Conservation (phyloP, 2,797 vertebrate species). For the Myripristis jacobus region DNA sequence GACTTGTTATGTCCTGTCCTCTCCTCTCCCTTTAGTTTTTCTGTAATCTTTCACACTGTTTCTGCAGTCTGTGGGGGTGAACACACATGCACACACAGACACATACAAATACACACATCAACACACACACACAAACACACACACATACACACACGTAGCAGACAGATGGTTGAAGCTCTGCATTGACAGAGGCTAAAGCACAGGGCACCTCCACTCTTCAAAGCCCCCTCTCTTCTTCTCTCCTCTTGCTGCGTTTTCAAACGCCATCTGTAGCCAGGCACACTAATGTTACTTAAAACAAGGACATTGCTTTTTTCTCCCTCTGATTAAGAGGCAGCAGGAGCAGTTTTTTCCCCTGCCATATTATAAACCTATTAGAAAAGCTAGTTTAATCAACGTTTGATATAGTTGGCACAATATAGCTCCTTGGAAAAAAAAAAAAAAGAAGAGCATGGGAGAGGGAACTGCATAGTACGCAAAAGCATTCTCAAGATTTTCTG, state of each 20-base stretch:
- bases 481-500: constrained; percentile 58
- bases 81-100: constrained; percentile 34
- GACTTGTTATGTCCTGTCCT: constrained; percentile 45
- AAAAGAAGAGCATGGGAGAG: constrained; percentile 51
- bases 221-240: constrained; percentile 69
- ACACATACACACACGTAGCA: constrained; percentile 41
- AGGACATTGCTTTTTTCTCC: constrained; percentile 72
- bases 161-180: constrained; percentile 82
- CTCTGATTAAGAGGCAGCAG: constrained; percentile 75
- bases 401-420: constrained; percentile 68
- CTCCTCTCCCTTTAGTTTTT: constrained; percentile 11
- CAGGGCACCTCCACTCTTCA: constrained; percentile 81
- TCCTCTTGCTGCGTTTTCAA: constrained; percentile 75
- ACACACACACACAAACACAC: constrained; percentile 29
- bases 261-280: constrained; percentile 81
- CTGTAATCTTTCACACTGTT: constrained; percentile 44
- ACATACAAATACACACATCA: constrained; percentile 53
- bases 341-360: constrained; percentile 58
- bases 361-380: constrained; percentile 70
- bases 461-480: constrained; percentile 39
- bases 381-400: constrained; percentile 70
- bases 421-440: constrained; percentile 59
- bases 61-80: constrained; percentile 19
- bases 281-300: constrained; percentile 78
- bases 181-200: constrained; percentile 78